Evolutionary conservation across 1,140 invertebrate species (phyloP).

Genomic region (Pachyrhynchus sulphureomaculatus): DNA sequence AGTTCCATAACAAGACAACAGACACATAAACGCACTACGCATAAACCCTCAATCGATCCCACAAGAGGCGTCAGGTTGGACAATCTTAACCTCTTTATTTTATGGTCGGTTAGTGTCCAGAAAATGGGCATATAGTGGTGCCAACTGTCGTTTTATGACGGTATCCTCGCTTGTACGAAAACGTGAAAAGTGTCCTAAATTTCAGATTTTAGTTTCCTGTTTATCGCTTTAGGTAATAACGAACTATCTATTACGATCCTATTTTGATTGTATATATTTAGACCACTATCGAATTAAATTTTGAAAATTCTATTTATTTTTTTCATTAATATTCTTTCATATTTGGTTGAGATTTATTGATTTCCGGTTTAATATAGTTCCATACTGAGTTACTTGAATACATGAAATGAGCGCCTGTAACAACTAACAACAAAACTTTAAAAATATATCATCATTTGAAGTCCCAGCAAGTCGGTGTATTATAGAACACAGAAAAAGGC

Average conservation of each 20-base stretch:
- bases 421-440: no score
- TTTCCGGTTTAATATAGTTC: neutral
- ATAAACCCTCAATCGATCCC: constrained; percentile 3
- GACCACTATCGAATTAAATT: no score
- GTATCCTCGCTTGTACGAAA: constrained; percentile 18
- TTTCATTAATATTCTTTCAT: no score
- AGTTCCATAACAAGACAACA: no score
- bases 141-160: constrained; percentile 27
- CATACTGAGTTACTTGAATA: neutral
- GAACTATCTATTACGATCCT: no score
- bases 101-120: constrained; percentile 26
- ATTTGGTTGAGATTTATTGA: no score
- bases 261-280: no score
- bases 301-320: no score
- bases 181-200: constrained; percentile 22
- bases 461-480: no score
- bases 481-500: no score
- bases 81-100: constrained; percentile 27
- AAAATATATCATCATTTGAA: no score
- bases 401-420: no score
- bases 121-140: constrained; percentile 25
- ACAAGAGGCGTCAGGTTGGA: constrained; percentile 20
- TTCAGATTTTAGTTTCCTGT: constrained; percentile 6
- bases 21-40: constrained; percentile 4
- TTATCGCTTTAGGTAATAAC: neutral